A percentile compares a stretch with the other conserved stretches of the same genome.
phyloP scores from a whole-genome alignment of 2,113 vertebrate species.

The Progne subis region DNA sequence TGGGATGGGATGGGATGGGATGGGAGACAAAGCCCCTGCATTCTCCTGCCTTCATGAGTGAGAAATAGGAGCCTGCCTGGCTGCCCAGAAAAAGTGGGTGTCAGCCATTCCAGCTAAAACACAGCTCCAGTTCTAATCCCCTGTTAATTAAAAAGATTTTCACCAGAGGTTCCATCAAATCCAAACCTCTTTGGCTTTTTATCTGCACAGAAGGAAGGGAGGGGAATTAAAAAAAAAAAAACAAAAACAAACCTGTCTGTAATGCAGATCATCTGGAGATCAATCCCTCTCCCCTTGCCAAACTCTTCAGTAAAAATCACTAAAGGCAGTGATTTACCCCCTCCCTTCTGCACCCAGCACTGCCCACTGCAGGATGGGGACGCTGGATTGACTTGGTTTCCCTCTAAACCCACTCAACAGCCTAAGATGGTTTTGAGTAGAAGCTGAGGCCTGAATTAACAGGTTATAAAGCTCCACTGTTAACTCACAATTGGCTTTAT shows the following conservation, averaged over 20 bases:
- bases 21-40: not conserved
- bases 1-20: not conserved
- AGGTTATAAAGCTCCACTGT: slow-evolving; percentile 11
- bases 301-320: not conserved
- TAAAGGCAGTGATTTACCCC: not conserved
- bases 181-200: not conserved
- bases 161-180: not conserved
- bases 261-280: slow-evolving; percentile 14
- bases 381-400: not conserved
- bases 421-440: not conserved
- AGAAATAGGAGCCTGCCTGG: not conserved
- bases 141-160: slow-evolving; percentile 37
- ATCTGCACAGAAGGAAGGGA: not conserved
- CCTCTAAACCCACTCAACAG: not conserved
- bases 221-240: not conserved
- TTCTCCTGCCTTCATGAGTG: not conserved
- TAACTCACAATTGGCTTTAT: not conserved
- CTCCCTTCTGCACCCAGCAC: not conserved
- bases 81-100: not conserved
- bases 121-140: not conserved
- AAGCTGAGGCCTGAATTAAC: not conserved
- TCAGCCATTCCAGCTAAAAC: not conserved
- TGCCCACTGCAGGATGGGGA: fast-evolving
- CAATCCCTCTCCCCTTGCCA: not conserved
- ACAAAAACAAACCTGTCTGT: not conserved